Conservation (phyloP, 2,113 vertebrate species). For the Sinocyclocheilus maitianheensis region DNA sequence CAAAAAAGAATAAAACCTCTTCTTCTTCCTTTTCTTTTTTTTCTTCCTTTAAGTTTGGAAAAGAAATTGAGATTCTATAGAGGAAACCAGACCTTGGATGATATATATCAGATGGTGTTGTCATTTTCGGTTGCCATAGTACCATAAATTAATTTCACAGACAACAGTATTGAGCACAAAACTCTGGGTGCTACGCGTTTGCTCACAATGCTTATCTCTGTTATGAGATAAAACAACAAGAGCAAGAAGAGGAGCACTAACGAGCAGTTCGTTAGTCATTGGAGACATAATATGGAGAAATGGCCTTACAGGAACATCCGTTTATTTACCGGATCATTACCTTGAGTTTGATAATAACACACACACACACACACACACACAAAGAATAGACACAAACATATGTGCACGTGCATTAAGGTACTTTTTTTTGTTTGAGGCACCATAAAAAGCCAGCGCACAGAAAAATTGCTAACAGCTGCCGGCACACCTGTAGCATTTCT, state of each 20-base stretch:
- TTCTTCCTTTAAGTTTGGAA: neutral
- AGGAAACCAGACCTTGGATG: constrained; percentile 25
- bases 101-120: neutral
- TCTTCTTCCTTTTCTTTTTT: neutral
- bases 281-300: constrained; percentile 63
- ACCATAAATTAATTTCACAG: neutral
- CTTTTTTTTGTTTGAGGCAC: constrained; percentile 53
- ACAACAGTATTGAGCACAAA: neutral
- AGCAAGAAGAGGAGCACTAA: constrained; percentile 27
- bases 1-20: too few species aligned
- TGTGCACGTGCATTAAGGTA: constrained; percentile 43
- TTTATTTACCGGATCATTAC: constrained; percentile 70
- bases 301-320: constrained; percentile 53
- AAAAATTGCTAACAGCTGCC: constrained; percentile 75
- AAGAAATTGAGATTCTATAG: neutral
- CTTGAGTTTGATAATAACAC: constrained; percentile 72
- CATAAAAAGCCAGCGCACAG: constrained; percentile 47
- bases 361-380: constrained; percentile 5
- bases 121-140: constrained; percentile 19
- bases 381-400: constrained; percentile 53
- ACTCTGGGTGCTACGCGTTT: neutral
- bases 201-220: neutral
- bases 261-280: neutral
- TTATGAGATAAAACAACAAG: constrained; percentile 19
- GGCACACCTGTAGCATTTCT: constrained; percentile 71